phyloP scores from a whole-genome alignment of 2,888 invertebrate species.

The Plebejus melissa region DNA sequence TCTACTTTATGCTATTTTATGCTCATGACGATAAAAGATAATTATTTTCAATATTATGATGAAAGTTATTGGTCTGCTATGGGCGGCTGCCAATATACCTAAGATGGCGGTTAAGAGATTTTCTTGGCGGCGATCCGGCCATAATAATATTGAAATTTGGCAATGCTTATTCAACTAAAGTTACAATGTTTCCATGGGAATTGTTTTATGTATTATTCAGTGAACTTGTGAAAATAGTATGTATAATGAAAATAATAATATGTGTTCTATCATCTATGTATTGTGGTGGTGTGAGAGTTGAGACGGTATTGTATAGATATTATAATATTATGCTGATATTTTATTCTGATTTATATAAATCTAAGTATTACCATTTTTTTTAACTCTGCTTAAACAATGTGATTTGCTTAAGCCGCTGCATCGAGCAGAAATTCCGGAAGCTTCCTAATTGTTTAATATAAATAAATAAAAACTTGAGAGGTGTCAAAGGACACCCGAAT shows the following conservation, averaged over 20 bases:
- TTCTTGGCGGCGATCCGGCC: conserved; percentile 34
- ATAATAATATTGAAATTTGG: conserved; percentile 37
- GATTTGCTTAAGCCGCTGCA: too few relatives aligned
- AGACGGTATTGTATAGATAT: too few relatives aligned
- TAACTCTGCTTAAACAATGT: too few relatives aligned
- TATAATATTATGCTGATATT: too few relatives aligned
- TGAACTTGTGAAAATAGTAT: background rate
- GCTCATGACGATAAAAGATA: background rate
- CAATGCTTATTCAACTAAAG: conserved; percentile 30
- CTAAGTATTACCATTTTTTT: too few relatives aligned
- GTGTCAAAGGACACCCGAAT: too few relatives aligned
- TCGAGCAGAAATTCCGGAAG: too few relatives aligned
- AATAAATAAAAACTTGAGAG: too few relatives aligned
- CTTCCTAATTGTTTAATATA: too few relatives aligned
- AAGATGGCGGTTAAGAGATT: conserved; percentile 30
- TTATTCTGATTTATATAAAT: too few relatives aligned
- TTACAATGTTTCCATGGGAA: conserved; percentile 15
- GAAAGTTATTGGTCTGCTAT: conserved; percentile 23
- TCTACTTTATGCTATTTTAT: background rate
- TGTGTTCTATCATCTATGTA: too few relatives aligned
- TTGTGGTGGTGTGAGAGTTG: too few relatives aligned
- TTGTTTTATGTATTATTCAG: conserved; percentile 22
- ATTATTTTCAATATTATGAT: conserved; percentile 6
- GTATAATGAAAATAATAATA: background rate
- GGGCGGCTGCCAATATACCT: conserved; percentile 31